Evolutionary conservation across 2,797 vertebrate species (phyloP), one percentile per base, ranked within the genome.

Genomic region (Crotalus adamanteus): DNA sequence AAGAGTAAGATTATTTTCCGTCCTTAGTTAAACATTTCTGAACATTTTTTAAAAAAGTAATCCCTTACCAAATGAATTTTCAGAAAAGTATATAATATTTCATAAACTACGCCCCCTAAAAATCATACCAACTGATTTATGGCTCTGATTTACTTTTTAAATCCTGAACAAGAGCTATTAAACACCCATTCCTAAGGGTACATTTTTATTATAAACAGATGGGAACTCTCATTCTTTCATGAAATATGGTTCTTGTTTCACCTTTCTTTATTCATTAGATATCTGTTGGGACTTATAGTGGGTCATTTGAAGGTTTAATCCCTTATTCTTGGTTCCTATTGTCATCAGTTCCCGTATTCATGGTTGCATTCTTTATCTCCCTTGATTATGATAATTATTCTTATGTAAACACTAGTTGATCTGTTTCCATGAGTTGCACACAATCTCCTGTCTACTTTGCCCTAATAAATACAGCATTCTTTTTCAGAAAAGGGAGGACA

Each of bases 141-240:
- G 96, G 59, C 89, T 93, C 16, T 94, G 93, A 97, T 97, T 94
- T 96, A 78, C 95, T 97, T 86, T 96, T 97, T 96, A 97, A 97
- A 97, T 92, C 90, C 95, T 90, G 95, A 96, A 94, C 86, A 73
- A 96, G 92, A 96, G 94, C 94, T 96, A 96, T 96, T 97, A 96
- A 97, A 96, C 88, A 95, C 93, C 95, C 93, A 96, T 97, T 97
- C 87, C 94, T 96, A 91, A 97, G 95, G 89, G 92, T 78, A 93
- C 51, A 65, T 95, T 96, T 96, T 97, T 97, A 97, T 97, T 98
- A 97, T 96, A 97, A 97, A 95, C 96, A 97, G 95, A 97, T 96
- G 95, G 95, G 91, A 53, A 97, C 56, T 96, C 73, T 94, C 78
- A 94, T 11, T 92, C 91, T 92, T 12, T 93, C 57, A 93, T 94